phyloP scores from a whole-genome alignment of 2,888 invertebrate genomes.

The Mythimna impura region DNA sequence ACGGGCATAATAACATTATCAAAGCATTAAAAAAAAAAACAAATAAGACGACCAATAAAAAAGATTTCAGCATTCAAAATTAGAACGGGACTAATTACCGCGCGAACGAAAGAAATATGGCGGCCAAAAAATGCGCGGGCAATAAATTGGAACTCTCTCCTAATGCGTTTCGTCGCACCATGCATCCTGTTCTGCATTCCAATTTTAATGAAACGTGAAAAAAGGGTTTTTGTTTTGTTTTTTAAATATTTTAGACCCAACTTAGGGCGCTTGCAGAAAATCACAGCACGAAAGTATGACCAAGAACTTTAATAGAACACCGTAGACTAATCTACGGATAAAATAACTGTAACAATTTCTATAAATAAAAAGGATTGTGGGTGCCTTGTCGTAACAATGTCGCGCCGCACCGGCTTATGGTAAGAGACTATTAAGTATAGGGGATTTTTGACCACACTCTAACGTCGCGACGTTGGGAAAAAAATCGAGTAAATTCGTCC shows the following conservation, averaged over 20 bases:
- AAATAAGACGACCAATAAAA: conserved; percentile 53
- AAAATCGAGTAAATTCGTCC: background rate
- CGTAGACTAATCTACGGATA: no score
- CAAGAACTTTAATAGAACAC: no score
- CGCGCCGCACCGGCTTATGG: background rate
- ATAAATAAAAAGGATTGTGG: background rate
- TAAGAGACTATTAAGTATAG: background rate
- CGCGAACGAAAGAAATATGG: conserved; percentile 62
- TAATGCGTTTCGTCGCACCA: conserved; percentile 56
- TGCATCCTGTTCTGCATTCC: conserved; percentile 59
- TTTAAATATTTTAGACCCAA: background rate
- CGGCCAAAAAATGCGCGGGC: conserved; percentile 55
- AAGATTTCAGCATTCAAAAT: conserved; percentile 58
- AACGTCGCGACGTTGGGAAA: background rate
- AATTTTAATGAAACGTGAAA: conserved; percentile 19
- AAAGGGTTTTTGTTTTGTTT: background rate
- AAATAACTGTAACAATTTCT: no score
- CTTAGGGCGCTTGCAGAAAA: background rate
- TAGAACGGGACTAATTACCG: conserved; percentile 62
- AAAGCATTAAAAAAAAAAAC: conserved; percentile 18
- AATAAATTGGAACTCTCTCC: conserved; percentile 55
- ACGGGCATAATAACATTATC: conserved; percentile 9
- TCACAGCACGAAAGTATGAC: no score
- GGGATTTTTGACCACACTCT: background rate
- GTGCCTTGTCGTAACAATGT: background rate